A percentile compares a stretch with the other conserved stretches of the same genome.
Conservation (phyloP, 2,113 vertebrate species). For the Bungarus multicinctus region DNA sequence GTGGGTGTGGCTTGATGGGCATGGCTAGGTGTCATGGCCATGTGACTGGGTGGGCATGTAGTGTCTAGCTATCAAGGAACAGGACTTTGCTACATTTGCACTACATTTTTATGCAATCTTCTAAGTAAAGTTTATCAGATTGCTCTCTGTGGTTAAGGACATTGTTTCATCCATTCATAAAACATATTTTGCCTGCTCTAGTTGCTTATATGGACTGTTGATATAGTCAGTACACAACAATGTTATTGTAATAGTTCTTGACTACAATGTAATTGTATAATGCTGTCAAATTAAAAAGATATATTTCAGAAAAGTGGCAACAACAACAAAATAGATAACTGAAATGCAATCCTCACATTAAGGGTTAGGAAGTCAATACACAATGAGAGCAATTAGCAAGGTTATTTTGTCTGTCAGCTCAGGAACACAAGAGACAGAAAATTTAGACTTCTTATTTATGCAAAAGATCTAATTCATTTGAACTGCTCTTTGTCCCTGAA, state of each 20-base stretch:
- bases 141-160: background rate
- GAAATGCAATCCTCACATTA: background rate
- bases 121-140: background rate
- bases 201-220: background rate
- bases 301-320: background rate
- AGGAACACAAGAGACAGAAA: background rate
- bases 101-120: background rate
- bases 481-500: conserved; percentile 10
- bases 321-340: background rate
- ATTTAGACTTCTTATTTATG: background rate
- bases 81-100: background rate
- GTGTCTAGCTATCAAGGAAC: background rate
- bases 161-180: background rate
- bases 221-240: background rate
- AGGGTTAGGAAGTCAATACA: background rate
- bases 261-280: background rate
- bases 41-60: too few relatives aligned
- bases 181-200: background rate
- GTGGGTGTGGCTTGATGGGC: too few relatives aligned
- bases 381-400: background rate
- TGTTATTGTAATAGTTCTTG: background rate
- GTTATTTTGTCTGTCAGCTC: background rate
- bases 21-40: too few relatives aligned
- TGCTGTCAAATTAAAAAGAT: background rate
- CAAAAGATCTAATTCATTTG: background rate